Evolutionary conservation across 2,797 vertebrate species (phyloP), one percentile per base, ranked within the genome.

Genomic region (Rhinatrema bivittatum): DNA sequence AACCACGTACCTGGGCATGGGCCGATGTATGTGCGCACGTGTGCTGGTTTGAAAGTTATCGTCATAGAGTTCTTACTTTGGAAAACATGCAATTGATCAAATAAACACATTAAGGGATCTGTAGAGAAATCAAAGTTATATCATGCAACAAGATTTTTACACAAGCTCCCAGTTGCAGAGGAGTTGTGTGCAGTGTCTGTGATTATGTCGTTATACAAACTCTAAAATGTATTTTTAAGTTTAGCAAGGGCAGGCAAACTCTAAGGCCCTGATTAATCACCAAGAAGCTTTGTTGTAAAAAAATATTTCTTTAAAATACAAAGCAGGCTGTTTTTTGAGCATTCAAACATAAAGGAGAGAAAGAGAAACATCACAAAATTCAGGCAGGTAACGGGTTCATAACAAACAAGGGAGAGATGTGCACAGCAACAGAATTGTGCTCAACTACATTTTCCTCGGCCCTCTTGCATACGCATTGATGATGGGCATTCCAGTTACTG

Each of bases 201-300:
- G 53, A 19, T 49, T 55, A 35, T 35, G n/a, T 58, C 28, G 55
- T 62, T 72, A 52, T 53, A 70, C 70, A 49, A 49, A 52, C 46
- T 57, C 56, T 55, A 57, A 53, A 67, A 42, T 65, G 70, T 53
- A 38, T 38, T 56, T 60, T 53, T 50, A 64, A 62, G 53, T 52
- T 50, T 65, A 70, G 60, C 46, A 49, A 69, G 73, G 54, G 44
- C 39, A 68, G 60, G 47, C 34, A 52, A 64, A 68, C 69, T 44
- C 67, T 66, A 70, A 72, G 56, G 47, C 53, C 64, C 52, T 62
- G 42, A 57, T 59, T 53, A 47, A 66, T 69, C 60, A 65, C 61
- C 64, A 65, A 50, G 51, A 65, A 75, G 59, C 60, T 61, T 55
- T 67, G 50, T 63, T 54, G 62, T 67, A 67, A 72, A 65, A 68